Conservation (phyloP, 2,888 invertebrate genomes). For the Rambutsinella grinnellia region DNA sequence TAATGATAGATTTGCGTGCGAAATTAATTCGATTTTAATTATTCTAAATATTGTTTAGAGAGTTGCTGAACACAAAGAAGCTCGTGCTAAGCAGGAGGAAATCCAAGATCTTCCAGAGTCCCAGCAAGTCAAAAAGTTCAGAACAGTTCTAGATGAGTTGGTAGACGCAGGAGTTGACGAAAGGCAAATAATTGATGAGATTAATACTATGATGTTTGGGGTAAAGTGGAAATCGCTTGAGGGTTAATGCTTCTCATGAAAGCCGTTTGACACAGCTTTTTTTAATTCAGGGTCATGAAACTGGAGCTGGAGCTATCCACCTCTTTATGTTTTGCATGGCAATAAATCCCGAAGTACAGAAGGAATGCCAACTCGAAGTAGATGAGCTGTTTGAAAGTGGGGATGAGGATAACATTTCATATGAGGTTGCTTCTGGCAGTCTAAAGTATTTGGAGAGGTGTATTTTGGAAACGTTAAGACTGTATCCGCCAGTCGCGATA, state of each 20-base stretch:
- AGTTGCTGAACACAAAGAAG: neutral
- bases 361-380: neutral
- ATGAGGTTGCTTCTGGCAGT: neutral
- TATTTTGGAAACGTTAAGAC: constrained; percentile 4
- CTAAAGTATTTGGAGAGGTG: neutral
- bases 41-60: too few species aligned
- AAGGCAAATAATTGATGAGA: constrained; percentile 5
- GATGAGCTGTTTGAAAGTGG: neutral
- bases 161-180: constrained; percentile 5
- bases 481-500: neutral
- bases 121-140: neutral
- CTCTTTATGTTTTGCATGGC: neutral
- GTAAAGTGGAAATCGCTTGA: neutral
- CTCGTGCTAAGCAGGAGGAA: neutral
- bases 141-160: constrained; percentile 11
- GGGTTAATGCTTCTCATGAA: neutral
- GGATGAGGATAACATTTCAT: neutral
- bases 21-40: too few species aligned
- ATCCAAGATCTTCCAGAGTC: neutral
- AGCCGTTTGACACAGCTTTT: neutral
- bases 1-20: too few species aligned
- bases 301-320: neutral
- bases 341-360: neutral
- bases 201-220: constrained; percentile 9
- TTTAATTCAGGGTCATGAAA: constrained; percentile 10